Conservation (phyloP, 2,113 vertebrate genomes). For the Sceloporus undulatus region DNA sequence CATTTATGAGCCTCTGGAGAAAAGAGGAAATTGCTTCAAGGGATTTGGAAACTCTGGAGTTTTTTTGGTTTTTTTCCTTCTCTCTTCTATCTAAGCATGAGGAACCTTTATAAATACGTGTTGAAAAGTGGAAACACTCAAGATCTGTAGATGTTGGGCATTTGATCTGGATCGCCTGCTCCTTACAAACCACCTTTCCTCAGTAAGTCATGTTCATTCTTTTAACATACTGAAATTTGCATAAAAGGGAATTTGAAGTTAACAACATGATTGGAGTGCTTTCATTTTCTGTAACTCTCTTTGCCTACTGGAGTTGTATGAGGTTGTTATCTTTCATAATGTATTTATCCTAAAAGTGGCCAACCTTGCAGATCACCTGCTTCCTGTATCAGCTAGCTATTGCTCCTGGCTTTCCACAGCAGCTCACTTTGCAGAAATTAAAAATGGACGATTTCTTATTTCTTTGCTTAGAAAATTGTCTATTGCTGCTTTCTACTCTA, state of each 20-base stretch:
- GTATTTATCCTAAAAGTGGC: background rate
- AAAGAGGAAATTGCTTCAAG: conserved; percentile 36
- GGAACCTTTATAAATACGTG: conserved; percentile 20
- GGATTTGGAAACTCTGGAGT: conserved; percentile 16
- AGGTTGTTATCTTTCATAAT: background rate
- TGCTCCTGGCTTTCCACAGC: background rate
- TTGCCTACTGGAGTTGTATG: background rate
- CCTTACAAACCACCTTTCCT: background rate
- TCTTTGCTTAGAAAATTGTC: background rate
- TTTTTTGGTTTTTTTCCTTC: background rate
- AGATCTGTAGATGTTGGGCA: background rate
- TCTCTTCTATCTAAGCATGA: background rate
- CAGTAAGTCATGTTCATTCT: conserved; percentile 7
- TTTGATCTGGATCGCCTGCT: background rate
- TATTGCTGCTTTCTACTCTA: background rate
- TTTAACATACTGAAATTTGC: background rate
- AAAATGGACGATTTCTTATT: background rate
- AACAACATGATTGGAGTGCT: background rate
- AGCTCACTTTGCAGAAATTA: background rate
- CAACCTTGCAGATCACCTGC: no score
- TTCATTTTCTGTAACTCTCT: background rate
- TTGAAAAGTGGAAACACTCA: background rate
- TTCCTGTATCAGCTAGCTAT: background rate
- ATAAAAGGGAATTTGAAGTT: background rate
- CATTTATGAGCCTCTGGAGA: background rate